phyloP scores from a whole-genome alignment of 2,888 invertebrate genomes.

The Hirtodrosophila duncani region DNA sequence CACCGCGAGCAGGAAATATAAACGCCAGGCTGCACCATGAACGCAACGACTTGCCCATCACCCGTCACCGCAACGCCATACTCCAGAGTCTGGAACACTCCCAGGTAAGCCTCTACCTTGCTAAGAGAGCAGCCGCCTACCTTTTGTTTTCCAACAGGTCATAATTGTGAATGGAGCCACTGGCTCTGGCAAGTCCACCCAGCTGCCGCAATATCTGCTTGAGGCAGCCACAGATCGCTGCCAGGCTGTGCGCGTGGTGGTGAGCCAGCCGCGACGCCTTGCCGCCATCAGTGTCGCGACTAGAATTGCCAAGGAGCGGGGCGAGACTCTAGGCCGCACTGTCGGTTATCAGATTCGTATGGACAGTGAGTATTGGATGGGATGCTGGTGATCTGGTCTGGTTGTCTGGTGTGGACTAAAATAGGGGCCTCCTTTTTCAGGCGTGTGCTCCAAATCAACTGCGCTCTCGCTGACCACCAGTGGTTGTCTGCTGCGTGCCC shows the following conservation, averaged over 20 bases:
- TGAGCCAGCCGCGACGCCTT: constrained; percentile 94
- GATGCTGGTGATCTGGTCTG: too few relatives aligned
- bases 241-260: constrained; percentile 89
- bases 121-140: neutral
- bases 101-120: constrained; percentile 46
- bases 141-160: constrained; percentile 79
- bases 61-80: constrained; percentile 47
- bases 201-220: constrained; percentile 94
- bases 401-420: too few relatives aligned
- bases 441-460: constrained; percentile 62
- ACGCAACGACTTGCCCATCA: constrained; percentile 64
- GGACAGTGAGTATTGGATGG: constrained; percentile 81
- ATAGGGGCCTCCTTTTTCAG: too few relatives aligned
- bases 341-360: constrained; percentile 95
- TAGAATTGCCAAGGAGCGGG: constrained; percentile 86
- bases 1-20: constrained; percentile 40
- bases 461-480: constrained; percentile 76
- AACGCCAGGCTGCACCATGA: constrained; percentile 39
- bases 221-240: constrained; percentile 83
- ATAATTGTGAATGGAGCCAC: constrained; percentile 89
- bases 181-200: constrained; percentile 96
- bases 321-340: constrained; percentile 83
- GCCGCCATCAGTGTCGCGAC: constrained; percentile 94
- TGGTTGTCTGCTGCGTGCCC: constrained; percentile 83
- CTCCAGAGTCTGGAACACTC: constrained; percentile 43